Evolutionary conservation across 2,888 invertebrate genomes (phyloP).

Genomic region (Clitarchus hookeri): DNA sequence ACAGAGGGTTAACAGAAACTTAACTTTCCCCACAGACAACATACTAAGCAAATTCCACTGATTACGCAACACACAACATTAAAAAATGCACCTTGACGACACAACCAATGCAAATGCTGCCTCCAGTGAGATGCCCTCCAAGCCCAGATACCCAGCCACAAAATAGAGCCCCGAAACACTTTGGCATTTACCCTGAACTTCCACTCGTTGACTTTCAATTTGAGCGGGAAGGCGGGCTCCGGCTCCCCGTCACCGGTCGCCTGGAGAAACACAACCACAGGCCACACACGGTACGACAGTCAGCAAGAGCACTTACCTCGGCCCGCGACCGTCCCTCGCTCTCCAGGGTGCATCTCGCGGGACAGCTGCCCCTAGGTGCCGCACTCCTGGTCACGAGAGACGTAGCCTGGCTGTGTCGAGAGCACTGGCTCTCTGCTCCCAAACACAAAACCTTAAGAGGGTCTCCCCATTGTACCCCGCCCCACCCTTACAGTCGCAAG

Average conservation of each 20-base stretch:
- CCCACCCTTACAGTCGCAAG: no score
- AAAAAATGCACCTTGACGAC: background rate
- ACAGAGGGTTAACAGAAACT: no score
- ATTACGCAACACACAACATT: no score
- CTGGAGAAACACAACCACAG: conserved; percentile 30
- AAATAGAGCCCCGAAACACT: conserved; percentile 18
- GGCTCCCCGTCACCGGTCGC: conserved; percentile 39
- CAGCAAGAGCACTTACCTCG: background rate
- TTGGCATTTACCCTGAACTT: conserved; percentile 66
- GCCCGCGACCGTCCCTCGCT: background rate
- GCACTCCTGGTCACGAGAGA: no score
- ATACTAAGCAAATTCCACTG: no score
- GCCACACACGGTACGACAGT: background rate
- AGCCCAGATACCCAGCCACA: background rate
- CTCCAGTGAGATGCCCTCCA: background rate
- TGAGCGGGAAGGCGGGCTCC: conserved; percentile 32
- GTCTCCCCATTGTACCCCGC: no score
- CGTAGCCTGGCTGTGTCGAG: no score
- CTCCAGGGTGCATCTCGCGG: background rate
- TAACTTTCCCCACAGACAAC: no score
- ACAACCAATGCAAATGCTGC: background rate
- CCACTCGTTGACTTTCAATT: conserved; percentile 62
- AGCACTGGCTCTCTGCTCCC: no score
- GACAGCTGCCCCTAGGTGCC: no score
- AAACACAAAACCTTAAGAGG: no score